phyloP scores from a whole-genome alignment of 2,888 invertebrate species.

The Spisula subtruncata region DNA sequence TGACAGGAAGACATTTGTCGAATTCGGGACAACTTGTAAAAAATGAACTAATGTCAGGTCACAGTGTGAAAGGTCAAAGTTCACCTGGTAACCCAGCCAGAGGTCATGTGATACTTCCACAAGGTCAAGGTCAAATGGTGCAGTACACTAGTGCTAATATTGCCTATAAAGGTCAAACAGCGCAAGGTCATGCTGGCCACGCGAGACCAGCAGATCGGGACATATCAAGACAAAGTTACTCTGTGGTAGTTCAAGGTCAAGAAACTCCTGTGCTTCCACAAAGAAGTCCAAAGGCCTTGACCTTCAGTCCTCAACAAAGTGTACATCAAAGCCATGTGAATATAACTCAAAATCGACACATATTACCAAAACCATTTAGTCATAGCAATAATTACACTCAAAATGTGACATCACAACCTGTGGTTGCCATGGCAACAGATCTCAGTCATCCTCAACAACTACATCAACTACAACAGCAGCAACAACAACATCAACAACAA shows the following conservation, averaged over 20 bases:
- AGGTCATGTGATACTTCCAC: constrained; percentile 1
- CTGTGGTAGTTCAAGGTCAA: background rate
- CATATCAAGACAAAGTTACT: background rate
- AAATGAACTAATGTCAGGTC: background rate
- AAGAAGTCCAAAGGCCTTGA: background rate
- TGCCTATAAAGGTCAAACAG: background rate
- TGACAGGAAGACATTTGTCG: too few species aligned
- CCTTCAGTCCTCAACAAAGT: background rate
- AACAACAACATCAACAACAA: background rate
- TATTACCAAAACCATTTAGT: background rate
- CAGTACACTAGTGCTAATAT: background rate
- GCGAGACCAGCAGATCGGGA: background rate
- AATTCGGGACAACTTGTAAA: background rate
- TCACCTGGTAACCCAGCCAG: background rate
- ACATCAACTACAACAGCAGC: background rate
- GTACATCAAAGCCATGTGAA: background rate
- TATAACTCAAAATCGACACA: background rate
- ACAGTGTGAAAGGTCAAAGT: background rate
- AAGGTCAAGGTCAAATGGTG: constrained; percentile 12
- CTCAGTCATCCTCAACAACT: background rate
- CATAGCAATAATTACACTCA: background rate
- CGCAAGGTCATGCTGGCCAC: background rate
- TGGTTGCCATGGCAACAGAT: constrained; percentile 32
- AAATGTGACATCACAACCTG: background rate
- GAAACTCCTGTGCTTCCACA: background rate